Evolutionary conservation across 2,888 invertebrate species (phyloP), one percentile per base, ranked within the genome.

Genomic region (Therioaphis trifolii): DNA sequence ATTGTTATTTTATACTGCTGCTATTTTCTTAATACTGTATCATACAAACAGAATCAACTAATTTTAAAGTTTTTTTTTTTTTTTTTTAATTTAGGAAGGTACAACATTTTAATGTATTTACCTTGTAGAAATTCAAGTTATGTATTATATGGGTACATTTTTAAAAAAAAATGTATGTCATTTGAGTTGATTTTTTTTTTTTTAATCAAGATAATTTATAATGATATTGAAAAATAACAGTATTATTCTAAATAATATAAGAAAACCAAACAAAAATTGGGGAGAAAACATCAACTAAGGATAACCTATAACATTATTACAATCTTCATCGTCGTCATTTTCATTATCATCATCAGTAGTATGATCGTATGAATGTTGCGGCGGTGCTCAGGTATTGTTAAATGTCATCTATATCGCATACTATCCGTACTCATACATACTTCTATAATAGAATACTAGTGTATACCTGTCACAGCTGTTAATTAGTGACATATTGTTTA

Each of bases 381-480:
- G 29, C 80, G 61, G 43, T 29, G 71, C 46, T 61, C 21, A 40
- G 43, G 71, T 61, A 77, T 80, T 80, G 80, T 80, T 80, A 80
- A 72, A 76, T 74, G 72, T 82, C 72, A 82, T 74, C 72, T 80
- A 72, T 72, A 35, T 61, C 63, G 72, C 74, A 21, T 46, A 35
- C 72, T 35, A 58, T 49, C 35, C 35, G 29, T 40, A 27, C 40
- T 35, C 55, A 55, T 18, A 49, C 9, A 74, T 35, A 12, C 7
- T 35, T 40, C 27, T 58, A 58, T 58, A 24, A 24, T 35, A 35
- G 3, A 35, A 7, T 35, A 35, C 74, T 82, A 27, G 52, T 35
- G 74, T 74, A 74, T 82, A 82, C 82, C 82, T 82, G 82, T 74
- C 82, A 82, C 82, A 82, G 82, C 82, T 82, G 82, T 82, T 82